A percentile compares a stretch with the other conserved stretches of the same genome.
These are phyloP conservation scores for Telmatochromis brachygnathus DNA, from an alignment of 2,113 vertebrate genomes.

Conservation along the genomic window DNA sequence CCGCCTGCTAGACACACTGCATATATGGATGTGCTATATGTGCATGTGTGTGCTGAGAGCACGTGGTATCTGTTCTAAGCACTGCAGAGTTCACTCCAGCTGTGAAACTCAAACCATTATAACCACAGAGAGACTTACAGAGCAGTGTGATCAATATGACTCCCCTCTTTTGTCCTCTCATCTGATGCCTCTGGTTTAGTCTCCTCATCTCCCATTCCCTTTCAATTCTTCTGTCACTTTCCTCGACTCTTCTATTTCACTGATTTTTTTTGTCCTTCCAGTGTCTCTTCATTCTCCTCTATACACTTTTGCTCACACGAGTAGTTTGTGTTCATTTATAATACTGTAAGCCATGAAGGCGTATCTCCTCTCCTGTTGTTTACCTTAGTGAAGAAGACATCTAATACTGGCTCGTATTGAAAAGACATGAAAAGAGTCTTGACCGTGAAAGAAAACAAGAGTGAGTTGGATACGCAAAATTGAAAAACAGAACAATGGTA, in stretches of 20 bases:
- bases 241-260: not conserved
- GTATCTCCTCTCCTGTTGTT: not conserved
- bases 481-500: not conserved
- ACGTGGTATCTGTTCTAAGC: not conserved
- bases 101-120: conserved; percentile 41
- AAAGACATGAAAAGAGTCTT: not conserved
- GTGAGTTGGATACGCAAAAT: not conserved
- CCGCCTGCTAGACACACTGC: not conserved
- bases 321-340: not conserved
- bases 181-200: conserved; percentile 3
- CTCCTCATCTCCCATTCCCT: not conserved
- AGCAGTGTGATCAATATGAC: conserved; percentile 37
- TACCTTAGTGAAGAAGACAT: not conserved
- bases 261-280: not conserved
- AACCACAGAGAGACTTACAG: conserved; percentile 40
- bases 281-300: not conserved
- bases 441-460: not conserved
- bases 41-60: not conserved
- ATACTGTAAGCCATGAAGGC: not conserved
- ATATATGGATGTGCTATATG: not conserved
- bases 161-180: not conserved
- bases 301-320: not conserved
- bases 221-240: not conserved
- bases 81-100: conserved; percentile 20
- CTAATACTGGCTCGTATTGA: not conserved